Conservation (phyloP, 2,888 invertebrate species). For the Glaucopsyche alexis region DNA sequence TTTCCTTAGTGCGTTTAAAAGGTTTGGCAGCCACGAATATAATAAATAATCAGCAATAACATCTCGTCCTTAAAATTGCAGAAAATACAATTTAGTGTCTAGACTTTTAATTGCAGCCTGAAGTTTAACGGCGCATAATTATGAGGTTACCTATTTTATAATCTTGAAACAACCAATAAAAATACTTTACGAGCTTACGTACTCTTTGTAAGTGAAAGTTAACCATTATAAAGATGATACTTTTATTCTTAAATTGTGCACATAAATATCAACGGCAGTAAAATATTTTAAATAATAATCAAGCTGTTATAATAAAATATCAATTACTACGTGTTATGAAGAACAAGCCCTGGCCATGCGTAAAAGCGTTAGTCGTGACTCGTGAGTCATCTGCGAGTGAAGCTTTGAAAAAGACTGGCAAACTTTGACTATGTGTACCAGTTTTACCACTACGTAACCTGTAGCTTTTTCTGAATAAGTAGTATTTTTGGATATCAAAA, state of each 20-base stretch:
- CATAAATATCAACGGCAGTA: no score
- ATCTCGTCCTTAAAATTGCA: not conserved
- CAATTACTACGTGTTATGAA: no score
- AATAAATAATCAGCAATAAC: not conserved
- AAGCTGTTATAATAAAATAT: no score
- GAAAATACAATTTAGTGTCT: constrained; percentile 21
- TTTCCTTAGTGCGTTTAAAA: not conserved
- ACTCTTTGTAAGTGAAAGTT: constrained; percentile 6
- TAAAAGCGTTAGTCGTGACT: no score
- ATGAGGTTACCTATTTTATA: constrained; percentile 20
- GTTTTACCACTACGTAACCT: no score
- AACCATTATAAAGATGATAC: not conserved
- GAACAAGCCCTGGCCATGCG: no score
- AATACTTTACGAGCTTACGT: constrained; percentile 7
- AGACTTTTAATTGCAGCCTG: constrained; percentile 6
- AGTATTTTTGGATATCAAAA: not conserved
- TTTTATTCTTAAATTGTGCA: not conserved
- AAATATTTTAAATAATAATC: no score
- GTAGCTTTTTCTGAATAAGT: not conserved
- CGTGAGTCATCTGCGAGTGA: no score
- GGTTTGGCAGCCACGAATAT: not conserved
- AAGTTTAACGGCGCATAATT: constrained; percentile 8
- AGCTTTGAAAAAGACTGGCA: no score
- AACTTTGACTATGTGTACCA: no score
- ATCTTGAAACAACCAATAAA: constrained; percentile 18